Percentiles rank a stretch among this genome's conserved stretches.
Conservation (phyloP, 1,140 invertebrate genomes). For the Lethrus apterus region DNA sequence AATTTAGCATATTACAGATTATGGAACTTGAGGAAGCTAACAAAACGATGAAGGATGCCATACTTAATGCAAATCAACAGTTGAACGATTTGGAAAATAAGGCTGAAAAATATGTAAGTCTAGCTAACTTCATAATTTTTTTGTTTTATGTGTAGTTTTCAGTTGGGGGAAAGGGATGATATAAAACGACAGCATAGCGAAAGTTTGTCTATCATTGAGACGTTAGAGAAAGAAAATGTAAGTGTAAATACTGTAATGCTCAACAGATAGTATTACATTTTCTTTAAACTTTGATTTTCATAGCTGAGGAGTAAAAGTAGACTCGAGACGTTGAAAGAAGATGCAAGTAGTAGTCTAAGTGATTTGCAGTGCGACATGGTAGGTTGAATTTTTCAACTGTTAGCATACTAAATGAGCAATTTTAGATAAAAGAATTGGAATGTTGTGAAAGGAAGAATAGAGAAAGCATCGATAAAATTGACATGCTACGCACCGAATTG, state of each 20-base stretch:
- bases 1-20: constrained; percentile 5
- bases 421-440: constrained; percentile 11
- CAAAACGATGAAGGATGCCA: neutral
- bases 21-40: constrained; percentile 5
- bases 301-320: constrained; percentile 1
- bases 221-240: constrained; percentile 8
- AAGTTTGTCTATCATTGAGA: constrained; percentile 8
- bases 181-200: constrained; percentile 7
- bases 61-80: neutral
- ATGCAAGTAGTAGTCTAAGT: neutral
- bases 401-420: neutral
- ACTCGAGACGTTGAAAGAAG: constrained; percentile 1
- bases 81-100: constrained; percentile 9
- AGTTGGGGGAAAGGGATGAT: constrained; percentile 7
- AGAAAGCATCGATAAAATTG: neutral
- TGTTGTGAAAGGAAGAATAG: constrained; percentile 1
- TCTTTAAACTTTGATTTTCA: neutral
- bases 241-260: neutral
- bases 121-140: neutral
- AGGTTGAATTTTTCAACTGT: neutral
- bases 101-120: constrained; percentile 3
- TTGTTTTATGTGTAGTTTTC: neutral
- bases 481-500: neutral
- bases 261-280: no score
- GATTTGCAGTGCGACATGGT: neutral